Evolutionary conservation across 1,140 invertebrate genomes (phyloP).

Genomic region (Wasmannia auropunctata): DNA sequence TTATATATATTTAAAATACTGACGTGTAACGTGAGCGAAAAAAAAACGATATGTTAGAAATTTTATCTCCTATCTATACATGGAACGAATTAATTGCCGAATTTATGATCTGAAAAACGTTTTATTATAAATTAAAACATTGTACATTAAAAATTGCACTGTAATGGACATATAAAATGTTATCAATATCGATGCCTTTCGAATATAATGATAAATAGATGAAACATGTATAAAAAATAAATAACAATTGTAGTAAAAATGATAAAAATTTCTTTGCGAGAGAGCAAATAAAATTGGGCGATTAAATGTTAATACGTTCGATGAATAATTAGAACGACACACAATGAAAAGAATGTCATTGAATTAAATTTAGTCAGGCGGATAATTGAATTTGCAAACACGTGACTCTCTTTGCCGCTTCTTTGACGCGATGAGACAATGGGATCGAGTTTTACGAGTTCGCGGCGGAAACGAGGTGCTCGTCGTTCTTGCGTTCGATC

Average conservation of each 20-base stretch:
- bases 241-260: background rate
- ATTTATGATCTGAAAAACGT: background rate
- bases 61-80: background rate
- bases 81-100: background rate
- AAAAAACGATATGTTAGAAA: background rate
- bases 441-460: conserved; percentile 23
- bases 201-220: background rate
- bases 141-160: background rate
- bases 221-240: background rate
- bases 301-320: background rate
- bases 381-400: conserved; percentile 5
- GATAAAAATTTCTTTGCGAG: background rate
- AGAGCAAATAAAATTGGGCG: background rate
- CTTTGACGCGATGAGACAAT: conserved; percentile 28
- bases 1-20: background rate
- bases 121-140: background rate
- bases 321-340: conserved; percentile 3
- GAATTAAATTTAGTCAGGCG: background rate
- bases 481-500: background rate
- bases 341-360: background rate
- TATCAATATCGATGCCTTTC: background rate
- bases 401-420: background rate
- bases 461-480: background rate
- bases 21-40: background rate
- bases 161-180: background rate